phyloP scores from a whole-genome alignment of 2,888 invertebrate species.

The Agrochola macilenta region DNA sequence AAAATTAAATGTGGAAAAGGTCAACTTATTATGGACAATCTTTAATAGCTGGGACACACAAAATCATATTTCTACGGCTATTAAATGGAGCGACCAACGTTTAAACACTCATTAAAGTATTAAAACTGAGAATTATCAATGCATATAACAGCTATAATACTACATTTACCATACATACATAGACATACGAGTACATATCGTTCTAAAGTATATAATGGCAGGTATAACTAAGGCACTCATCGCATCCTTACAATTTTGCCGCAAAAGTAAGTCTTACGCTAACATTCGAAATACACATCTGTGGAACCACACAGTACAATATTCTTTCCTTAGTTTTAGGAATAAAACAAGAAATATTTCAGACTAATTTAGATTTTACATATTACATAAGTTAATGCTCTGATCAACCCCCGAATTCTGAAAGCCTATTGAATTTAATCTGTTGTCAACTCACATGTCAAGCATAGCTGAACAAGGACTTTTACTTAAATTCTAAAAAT shows the following conservation, averaged over 20 bases:
- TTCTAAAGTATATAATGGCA: slow-evolving; percentile 53
- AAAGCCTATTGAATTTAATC: not conserved
- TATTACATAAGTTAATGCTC: slow-evolving; percentile 34
- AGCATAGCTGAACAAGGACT: too few species aligned
- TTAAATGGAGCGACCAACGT: slow-evolving; percentile 1
- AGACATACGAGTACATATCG: slow-evolving; percentile 13
- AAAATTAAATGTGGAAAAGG: not conserved
- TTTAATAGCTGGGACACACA: not conserved
- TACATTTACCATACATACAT: slow-evolving; percentile 20
- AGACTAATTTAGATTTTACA: slow-evolving; percentile 36
- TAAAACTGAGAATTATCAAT: slow-evolving; percentile 12
- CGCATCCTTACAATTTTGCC: slow-evolving; percentile 28
- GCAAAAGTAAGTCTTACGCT: slow-evolving; percentile 31
- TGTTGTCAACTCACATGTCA: not conserved
- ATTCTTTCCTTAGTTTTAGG: slow-evolving; percentile 13
- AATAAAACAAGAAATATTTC: slow-evolving; percentile 46
- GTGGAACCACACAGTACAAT: slow-evolving; percentile 18
- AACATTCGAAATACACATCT: slow-evolving; percentile 29
- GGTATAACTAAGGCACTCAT: slow-evolving; percentile 31
- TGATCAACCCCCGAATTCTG: not conserved
- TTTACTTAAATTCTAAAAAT: too few species aligned
- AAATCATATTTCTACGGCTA: not conserved
- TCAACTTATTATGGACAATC: slow-evolving; percentile 7
- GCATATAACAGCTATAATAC: slow-evolving; percentile 20
- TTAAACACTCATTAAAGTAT: not conserved